Conservation (phyloP, 2,888 invertebrate species). For the Xanthostigma xanthostigma region DNA sequence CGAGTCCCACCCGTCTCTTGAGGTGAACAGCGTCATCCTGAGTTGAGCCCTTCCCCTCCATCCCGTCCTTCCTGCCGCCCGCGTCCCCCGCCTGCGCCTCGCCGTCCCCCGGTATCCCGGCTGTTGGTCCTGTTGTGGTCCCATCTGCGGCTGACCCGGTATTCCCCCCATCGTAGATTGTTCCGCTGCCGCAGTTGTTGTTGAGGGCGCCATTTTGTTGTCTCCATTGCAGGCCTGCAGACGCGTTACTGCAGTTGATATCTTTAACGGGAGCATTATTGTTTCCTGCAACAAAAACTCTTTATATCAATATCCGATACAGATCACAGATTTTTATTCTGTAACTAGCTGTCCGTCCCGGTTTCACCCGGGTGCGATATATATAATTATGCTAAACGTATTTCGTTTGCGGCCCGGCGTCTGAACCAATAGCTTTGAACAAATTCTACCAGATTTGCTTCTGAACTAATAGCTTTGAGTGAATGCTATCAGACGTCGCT, state of each 20-base stretch:
- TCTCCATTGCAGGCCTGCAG: not conserved
- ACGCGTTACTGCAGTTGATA: slow-evolving; percentile 6
- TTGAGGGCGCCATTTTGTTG: not conserved
- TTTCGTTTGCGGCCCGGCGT: too few relatives aligned
- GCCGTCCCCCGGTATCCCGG: slow-evolving; percentile 31
- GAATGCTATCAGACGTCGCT: too few relatives aligned
- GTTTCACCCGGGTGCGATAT: too few relatives aligned
- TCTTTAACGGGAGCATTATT: slow-evolving; percentile 23
- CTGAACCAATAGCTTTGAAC: too few relatives aligned
- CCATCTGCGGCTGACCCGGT: slow-evolving; percentile 33
- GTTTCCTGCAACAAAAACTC: slow-evolving; percentile 21
- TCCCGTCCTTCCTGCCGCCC: slow-evolving; percentile 43
- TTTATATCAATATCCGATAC: slow-evolving; percentile 1
- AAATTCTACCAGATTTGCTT: too few relatives aligned
- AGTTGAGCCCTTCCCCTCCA: slow-evolving; percentile 83
- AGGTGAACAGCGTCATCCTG: slow-evolving; percentile 95
- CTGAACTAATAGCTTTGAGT: too few relatives aligned
- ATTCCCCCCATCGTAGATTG: slow-evolving; percentile 15
- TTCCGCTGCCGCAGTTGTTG: slow-evolving; percentile 1
- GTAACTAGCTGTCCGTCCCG: too few relatives aligned
- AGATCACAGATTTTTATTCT: too few relatives aligned
- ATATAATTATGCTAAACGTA: too few relatives aligned
- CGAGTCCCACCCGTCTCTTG: slow-evolving; percentile 97
- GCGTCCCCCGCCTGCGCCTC: slow-evolving; percentile 32
- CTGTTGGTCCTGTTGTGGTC: slow-evolving; percentile 30